A percentile compares a stretch with the other conserved stretches of the same genome.
These are phyloP conservation scores for Tetanocera ferruginea DNA, from an alignment of 2,888 invertebrate genomes.

Conservation along the genomic window DNA sequence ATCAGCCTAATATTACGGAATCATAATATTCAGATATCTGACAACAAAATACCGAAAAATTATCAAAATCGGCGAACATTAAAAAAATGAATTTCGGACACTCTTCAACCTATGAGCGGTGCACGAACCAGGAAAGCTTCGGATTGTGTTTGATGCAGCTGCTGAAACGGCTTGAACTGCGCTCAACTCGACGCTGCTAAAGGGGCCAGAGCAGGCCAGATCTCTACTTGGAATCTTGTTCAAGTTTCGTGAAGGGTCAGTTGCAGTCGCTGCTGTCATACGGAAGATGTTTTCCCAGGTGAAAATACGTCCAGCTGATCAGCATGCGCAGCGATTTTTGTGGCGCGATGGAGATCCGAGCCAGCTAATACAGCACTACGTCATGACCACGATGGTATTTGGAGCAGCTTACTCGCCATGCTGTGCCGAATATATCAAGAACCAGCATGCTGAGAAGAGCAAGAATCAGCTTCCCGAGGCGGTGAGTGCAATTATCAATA, in stretches of 20 bases:
- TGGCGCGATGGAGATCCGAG: conserved; percentile 48
- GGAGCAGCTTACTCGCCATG: too few species aligned
- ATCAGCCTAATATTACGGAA: too few species aligned
- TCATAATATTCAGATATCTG: too few species aligned
- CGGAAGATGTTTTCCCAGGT: conserved; percentile 53
- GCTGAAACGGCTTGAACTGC: conserved; percentile 37
- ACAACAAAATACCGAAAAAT: too few species aligned
- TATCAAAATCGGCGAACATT: too few species aligned
- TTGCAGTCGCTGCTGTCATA: conserved; percentile 43
- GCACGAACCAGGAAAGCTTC: conserved; percentile 32
- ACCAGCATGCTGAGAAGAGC: conserved; percentile 33
- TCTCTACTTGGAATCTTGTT: conserved; percentile 40
- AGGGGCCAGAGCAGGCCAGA: conserved; percentile 41
- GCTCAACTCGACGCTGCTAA: conserved; percentile 39
- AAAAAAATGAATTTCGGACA: too few species aligned
- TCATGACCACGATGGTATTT: too few species aligned
- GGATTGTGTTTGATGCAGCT: conserved; percentile 41
- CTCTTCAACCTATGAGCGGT: too few species aligned
- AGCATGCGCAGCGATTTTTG: conserved; percentile 38
- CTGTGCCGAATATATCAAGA: conserved; percentile 49
- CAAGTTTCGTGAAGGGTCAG: conserved; percentile 30
- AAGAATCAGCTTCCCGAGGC: conserved; percentile 24
- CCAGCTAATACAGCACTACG: conserved; percentile 32
- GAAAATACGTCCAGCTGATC: too few species aligned
- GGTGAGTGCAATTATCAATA: conserved; percentile 28